Evolutionary conservation across 2,113 vertebrate genomes (phyloP).

Genomic region (Daboia siamensis): DNA sequence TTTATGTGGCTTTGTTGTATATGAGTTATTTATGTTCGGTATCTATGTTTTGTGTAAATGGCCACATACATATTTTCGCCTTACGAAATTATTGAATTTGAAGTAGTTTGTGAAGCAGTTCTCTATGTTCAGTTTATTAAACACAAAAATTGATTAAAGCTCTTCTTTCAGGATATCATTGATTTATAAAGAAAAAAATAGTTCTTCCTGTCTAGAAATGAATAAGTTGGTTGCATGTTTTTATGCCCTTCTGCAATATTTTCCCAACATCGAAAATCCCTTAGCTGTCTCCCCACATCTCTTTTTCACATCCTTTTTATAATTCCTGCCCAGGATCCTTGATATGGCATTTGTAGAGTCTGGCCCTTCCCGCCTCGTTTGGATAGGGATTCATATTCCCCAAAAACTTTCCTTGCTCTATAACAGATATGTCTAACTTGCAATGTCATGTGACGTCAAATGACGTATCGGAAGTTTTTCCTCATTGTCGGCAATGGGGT

Average conservation of each 20-base stretch:
- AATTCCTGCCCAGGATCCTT: not conserved
- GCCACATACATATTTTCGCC: not conserved
- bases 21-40: not conserved
- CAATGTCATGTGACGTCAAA: too few relatives aligned
- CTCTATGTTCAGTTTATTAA: not conserved
- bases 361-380: not conserved
- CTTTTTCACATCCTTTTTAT: not conserved
- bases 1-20: not conserved
- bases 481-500: too few relatives aligned
- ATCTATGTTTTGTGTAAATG: not conserved
- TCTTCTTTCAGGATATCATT: not conserved
- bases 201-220: not conserved
- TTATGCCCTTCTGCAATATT: not conserved
- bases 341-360: not conserved
- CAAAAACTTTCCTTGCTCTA: not conserved
- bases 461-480: too few relatives aligned
- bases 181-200: not conserved
- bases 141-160: not conserved
- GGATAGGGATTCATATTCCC: not conserved
- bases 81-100: not conserved
- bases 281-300: not conserved
- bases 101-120: not conserved
- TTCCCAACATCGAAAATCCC: not conserved
- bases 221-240: not conserved
- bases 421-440: too few relatives aligned